phyloP scores from a whole-genome alignment of 2,888 invertebrate species.

The Masnerella sp. region DNA sequence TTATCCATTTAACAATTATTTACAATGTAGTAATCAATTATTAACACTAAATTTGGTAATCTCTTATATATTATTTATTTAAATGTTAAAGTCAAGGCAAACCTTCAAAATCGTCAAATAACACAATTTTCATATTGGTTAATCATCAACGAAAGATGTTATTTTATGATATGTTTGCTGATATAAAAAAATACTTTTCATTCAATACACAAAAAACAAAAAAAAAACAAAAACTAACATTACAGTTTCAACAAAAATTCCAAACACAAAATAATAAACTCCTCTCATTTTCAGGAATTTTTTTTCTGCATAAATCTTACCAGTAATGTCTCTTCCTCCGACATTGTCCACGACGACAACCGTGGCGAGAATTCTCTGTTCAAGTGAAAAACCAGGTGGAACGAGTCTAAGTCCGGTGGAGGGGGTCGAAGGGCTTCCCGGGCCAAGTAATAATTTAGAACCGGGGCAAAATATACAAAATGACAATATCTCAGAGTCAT shows the following conservation, averaged over 20 bases:
- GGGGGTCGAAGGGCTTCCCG: slow-evolving; percentile 72
- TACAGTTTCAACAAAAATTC: not conserved
- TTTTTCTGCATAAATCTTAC: slow-evolving; percentile 29
- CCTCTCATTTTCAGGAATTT: slow-evolving; percentile 19
- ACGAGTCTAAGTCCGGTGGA: slow-evolving; percentile 75
- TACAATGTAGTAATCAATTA: too few relatives aligned
- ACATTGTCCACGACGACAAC: slow-evolving; percentile 66
- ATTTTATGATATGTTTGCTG: too few relatives aligned
- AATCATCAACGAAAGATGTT: too few relatives aligned
- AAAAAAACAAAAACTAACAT: not conserved
- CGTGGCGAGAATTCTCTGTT: slow-evolving; percentile 67
- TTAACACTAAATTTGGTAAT: too few relatives aligned
- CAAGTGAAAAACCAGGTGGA: slow-evolving; percentile 72
- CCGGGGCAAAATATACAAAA: slow-evolving; percentile 22
- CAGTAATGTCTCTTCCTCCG: slow-evolving; percentile 76
- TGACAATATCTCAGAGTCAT: slow-evolving; percentile 28
- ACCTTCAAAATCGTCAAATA: too few relatives aligned
- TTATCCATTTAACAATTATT: too few relatives aligned
- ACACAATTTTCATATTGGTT: too few relatives aligned
- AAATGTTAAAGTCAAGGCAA: too few relatives aligned
- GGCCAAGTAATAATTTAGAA: slow-evolving; percentile 68
- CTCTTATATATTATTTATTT: too few relatives aligned
- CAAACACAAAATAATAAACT: not conserved
- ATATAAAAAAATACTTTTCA: too few relatives aligned
- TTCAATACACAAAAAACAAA: too few relatives aligned